Evolutionary conservation across 1,140 invertebrate species (phyloP).

Genomic region (Episyrphus balteatus): DNA sequence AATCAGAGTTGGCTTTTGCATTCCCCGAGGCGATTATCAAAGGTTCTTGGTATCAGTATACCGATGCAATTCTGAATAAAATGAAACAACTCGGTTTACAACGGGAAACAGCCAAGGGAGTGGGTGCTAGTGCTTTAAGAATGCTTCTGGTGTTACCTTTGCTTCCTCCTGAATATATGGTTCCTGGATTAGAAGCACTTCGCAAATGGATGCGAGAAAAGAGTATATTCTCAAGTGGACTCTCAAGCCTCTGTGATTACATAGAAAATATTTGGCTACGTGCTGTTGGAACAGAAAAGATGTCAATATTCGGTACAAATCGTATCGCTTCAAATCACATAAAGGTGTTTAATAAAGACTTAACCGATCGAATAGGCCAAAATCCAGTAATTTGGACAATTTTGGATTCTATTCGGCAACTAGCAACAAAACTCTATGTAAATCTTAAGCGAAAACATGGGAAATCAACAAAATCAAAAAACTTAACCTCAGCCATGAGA

Average conservation of each 20-base stretch:
- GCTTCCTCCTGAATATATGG: slow-evolving; percentile 6
- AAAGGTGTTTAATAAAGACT: slow-evolving; percentile 5
- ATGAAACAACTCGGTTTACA: slow-evolving; percentile 3
- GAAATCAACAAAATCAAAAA: background rate
- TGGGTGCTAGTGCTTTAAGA: background rate
- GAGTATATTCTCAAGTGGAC: background rate
- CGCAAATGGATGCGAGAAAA: slow-evolving; percentile 9
- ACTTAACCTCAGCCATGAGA: background rate
- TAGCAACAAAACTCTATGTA: slow-evolving; percentile 1
- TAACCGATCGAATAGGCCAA: background rate
- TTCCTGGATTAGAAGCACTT: slow-evolving; percentile 2
- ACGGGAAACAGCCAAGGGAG: background rate
- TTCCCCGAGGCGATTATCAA: slow-evolving; percentile 6
- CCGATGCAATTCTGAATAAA: slow-evolving; percentile 1
- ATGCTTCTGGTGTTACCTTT: slow-evolving; percentile 7
- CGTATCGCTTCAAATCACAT: slow-evolving; percentile 3
- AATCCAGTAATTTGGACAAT: background rate
- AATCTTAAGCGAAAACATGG: background rate
- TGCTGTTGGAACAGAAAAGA: slow-evolving; percentile 5
- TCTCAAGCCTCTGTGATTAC: slow-evolving; percentile 1
- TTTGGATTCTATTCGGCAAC: slow-evolving; percentile 1
- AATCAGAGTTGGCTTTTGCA: background rate
- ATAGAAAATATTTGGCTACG: slow-evolving; percentile 5
- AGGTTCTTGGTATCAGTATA: slow-evolving; percentile 6
- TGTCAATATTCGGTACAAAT: slow-evolving; percentile 7